Percentiles rank a stretch among this genome's conserved stretches.
Conservation (phyloP, 2,113 vertebrate genomes). For the Pteruthius melanotis region DNA sequence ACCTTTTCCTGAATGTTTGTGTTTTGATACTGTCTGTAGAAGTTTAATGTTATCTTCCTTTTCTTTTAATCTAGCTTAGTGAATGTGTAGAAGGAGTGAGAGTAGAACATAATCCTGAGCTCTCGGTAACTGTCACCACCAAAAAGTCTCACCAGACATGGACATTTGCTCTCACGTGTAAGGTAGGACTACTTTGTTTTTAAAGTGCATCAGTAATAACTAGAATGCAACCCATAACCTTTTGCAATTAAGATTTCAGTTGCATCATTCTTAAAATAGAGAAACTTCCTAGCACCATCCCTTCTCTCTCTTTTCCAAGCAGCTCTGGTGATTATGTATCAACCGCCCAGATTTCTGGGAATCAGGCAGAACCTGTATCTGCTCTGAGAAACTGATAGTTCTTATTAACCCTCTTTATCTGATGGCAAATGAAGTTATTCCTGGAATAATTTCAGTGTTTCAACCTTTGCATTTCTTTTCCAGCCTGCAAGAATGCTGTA, state of each 20-base stretch:
- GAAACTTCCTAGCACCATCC: background rate
- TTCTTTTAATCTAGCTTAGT: constrained; percentile 81
- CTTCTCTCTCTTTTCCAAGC: background rate
- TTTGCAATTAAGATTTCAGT: background rate
- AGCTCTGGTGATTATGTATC: background rate
- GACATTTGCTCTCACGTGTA: constrained; percentile 95
- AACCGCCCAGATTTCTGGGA: background rate
- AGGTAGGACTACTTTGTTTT: constrained; percentile 77
- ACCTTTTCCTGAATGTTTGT: background rate
- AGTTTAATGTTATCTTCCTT: background rate
- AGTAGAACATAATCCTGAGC: constrained; percentile 89
- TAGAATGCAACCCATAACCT: background rate
- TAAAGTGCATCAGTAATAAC: background rate
- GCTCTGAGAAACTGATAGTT: background rate
- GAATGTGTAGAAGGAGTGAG: constrained; percentile 92
- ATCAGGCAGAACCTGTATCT: background rate
- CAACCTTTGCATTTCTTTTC: constrained; percentile 36
- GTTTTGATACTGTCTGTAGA: background rate
- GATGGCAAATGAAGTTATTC: background rate
- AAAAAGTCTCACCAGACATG: constrained; percentile 95
- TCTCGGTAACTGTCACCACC: constrained; percentile 92
- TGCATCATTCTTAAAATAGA: background rate
- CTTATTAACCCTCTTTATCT: background rate
- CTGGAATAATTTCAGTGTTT: background rate
- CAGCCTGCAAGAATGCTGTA: constrained; percentile 92